These are phyloP conservation scores for Diprion similis DNA, from an alignment of 1,140 invertebrate species.

Conservation along the genomic window DNA sequence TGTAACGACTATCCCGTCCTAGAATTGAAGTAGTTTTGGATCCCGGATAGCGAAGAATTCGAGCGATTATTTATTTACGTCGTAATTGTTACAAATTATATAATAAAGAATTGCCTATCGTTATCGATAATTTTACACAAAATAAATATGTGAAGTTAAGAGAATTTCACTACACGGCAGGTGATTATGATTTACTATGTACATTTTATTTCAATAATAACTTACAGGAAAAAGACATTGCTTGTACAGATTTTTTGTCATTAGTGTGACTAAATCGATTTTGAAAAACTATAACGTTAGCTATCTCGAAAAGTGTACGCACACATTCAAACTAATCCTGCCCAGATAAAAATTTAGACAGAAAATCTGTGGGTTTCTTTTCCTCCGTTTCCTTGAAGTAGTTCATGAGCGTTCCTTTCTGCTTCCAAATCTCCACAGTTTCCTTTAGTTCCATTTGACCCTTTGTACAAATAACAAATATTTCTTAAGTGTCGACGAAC, in stretches of 20 bases:
- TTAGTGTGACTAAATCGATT: slow-evolving; percentile 12
- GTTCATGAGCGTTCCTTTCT: slow-evolving; percentile 83
- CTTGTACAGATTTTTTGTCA: too few species aligned
- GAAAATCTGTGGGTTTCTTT: slow-evolving; percentile 87
- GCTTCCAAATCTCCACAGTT: slow-evolving; percentile 85
- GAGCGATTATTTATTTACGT: too few species aligned
- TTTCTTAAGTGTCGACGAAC: background rate
- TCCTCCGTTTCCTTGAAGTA: slow-evolving; percentile 87
- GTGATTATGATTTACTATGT: too few species aligned
- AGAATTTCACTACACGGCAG: too few species aligned
- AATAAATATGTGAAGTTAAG: too few species aligned
- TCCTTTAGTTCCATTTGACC: slow-evolving; percentile 96
- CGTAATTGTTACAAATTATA: too few species aligned
- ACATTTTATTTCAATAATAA: too few species aligned
- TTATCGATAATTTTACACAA: too few species aligned
- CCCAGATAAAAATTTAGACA: slow-evolving; percentile 87
- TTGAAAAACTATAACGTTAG: slow-evolving; percentile 23
- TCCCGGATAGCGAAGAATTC: too few species aligned
- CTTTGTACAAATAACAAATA: slow-evolving; percentile 60
- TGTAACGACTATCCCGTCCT: background rate
- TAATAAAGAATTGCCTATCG: too few species aligned
- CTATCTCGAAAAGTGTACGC: slow-evolving; percentile 9
- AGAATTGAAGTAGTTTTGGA: too few species aligned
- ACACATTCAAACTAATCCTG: slow-evolving; percentile 58
- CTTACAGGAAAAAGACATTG: too few species aligned